Percentiles rank a stretch among this genome's conserved stretches.
Evolutionary conservation across 2,113 vertebrate genomes (phyloP).

Genomic region (Hoplias malabaricus): DNA sequence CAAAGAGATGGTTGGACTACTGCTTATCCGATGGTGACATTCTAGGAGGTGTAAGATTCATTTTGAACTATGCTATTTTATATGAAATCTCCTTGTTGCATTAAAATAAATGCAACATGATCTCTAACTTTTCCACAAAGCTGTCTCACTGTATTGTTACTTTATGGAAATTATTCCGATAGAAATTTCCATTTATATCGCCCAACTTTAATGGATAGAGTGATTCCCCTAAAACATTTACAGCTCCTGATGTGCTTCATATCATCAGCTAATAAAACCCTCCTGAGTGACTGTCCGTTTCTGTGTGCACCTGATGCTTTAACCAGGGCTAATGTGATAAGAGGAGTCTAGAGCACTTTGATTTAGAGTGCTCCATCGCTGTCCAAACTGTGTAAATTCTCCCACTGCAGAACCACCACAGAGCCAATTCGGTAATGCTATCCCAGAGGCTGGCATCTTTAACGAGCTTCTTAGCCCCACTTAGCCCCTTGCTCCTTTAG

Average conservation of each 20-base stretch:
- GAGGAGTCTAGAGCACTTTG: slow-evolving; percentile 32
- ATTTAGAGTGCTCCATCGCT: slow-evolving; percentile 23
- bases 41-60: no score
- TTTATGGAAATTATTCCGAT: no score
- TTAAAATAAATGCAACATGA: no score
- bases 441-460: slow-evolving; percentile 68
- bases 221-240: neutral
- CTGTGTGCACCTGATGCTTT: slow-evolving; percentile 25
- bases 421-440: slow-evolving; percentile 49
- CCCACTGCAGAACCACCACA: slow-evolving; percentile 23
- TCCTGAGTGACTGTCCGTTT: slow-evolving; percentile 31
- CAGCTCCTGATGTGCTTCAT: slow-evolving; percentile 18
- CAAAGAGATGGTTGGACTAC: no score
- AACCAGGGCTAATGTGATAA: slow-evolving; percentile 17
- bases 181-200: no score
- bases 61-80: no score
- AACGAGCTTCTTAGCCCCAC: slow-evolving; percentile 36
- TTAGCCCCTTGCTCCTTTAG: slow-evolving; percentile 38
- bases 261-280: slow-evolving; percentile 36
- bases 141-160: no score
- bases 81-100: no score
- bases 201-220: neutral
- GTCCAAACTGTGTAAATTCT: slow-evolving; percentile 37
- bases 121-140: no score
- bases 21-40: no score